These are phyloP conservation scores for Nemoura dubitans DNA, from an alignment of 2,888 invertebrate species.

Conservation along the genomic window DNA sequence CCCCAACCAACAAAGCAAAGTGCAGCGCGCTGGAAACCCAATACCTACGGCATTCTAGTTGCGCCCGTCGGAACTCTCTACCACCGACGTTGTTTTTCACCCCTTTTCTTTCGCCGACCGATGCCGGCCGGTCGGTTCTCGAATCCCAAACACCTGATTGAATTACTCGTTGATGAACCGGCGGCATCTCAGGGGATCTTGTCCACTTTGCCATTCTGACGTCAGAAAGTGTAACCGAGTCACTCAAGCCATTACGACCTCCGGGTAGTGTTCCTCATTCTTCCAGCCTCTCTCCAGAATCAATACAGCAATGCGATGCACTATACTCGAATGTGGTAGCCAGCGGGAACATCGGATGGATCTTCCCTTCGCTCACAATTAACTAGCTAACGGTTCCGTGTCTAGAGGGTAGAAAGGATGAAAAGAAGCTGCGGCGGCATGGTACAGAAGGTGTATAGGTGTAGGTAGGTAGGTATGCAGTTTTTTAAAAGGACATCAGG, in stretches of 20 bases:
- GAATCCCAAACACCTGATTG: constrained; percentile 40
- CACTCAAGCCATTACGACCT: constrained; percentile 45
- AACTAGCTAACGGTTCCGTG: neutral
- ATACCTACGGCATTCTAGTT: neutral
- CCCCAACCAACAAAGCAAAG: neutral
- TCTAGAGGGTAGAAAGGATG: neutral
- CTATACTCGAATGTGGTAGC: neutral
- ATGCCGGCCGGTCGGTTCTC: constrained; percentile 20
- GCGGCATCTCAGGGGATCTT: neutral
- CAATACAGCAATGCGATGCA: neutral
- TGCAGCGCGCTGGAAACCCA: neutral
- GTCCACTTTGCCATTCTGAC: neutral
- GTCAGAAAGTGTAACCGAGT: constrained; percentile 42
- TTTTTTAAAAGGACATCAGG: neutral
- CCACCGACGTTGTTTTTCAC: constrained; percentile 8
- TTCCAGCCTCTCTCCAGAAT: neutral
- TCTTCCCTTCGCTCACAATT: neutral
- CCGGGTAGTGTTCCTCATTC: constrained; percentile 42
- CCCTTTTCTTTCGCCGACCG: constrained; percentile 38
- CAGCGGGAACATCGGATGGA: neutral
- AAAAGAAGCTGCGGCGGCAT: neutral
- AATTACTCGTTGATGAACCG: constrained; percentile 41
- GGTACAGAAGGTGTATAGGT: too few species aligned
- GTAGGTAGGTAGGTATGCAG: neutral
- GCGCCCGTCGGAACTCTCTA: neutral